Conservation (phyloP, 2,888 invertebrate genomes). For the Cantharis rustica region DNA sequence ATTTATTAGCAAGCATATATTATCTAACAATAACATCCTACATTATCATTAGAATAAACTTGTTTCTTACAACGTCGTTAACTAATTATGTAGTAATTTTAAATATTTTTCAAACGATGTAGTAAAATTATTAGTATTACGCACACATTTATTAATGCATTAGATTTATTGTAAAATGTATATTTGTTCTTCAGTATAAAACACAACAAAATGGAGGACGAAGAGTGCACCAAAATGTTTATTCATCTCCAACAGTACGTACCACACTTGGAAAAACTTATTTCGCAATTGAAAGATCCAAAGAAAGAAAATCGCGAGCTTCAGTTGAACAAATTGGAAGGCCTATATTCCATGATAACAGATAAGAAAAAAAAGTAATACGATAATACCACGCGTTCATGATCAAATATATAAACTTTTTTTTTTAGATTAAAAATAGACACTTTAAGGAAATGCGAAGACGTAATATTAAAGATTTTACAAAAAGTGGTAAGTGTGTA, state of each 20-base stretch:
- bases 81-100: background rate
- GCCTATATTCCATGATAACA: constrained; percentile 65
- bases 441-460: constrained; percentile 70
- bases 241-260: constrained; percentile 71
- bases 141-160: background rate
- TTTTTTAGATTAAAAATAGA: constrained; percentile 68
- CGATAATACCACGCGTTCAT: background rate
- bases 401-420: background rate
- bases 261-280: constrained; percentile 75
- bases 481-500: constrained; percentile 65
- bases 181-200: background rate
- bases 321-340: constrained; percentile 68
- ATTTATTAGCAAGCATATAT: background rate
- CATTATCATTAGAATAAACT: background rate
- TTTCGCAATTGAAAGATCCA: constrained; percentile 64
- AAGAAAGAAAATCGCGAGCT: constrained; percentile 59
- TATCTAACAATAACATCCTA: background rate
- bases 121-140: too few species aligned
- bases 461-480: constrained; percentile 68
- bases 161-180: background rate
- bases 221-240: constrained; percentile 66
- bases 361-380: constrained; percentile 68
- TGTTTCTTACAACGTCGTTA: background rate
- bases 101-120: too few species aligned
- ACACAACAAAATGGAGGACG: constrained; percentile 48